Evolutionary conservation across 2,888 invertebrate genomes (phyloP).

Genomic region (Metopia argyrocephala): DNA sequence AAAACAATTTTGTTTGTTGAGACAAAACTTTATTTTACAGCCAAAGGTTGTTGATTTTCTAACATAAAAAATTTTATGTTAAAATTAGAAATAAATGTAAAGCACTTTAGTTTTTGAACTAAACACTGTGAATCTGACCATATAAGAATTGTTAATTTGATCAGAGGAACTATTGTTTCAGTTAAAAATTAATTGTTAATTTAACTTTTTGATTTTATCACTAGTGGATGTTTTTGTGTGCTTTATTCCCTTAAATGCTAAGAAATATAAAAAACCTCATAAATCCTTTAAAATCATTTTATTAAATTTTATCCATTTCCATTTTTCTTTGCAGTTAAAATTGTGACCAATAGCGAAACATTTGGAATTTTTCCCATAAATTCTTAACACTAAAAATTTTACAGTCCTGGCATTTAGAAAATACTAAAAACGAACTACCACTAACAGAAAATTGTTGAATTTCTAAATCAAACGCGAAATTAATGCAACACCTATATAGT

Average conservation of each 20-base stretch:
- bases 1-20: too few species aligned
- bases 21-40: not conserved
- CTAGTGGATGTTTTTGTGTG: too few species aligned
- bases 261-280: constrained; percentile 19
- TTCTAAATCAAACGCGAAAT: not conserved
- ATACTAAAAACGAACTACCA: not conserved
- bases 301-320: not conserved
- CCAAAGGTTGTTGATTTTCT: not conserved
- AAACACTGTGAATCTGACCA: too few species aligned
- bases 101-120: too few species aligned
- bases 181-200: too few species aligned
- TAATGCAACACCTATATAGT: not conserved
- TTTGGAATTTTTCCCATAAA: not conserved
- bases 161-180: too few species aligned
- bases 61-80: too few species aligned
- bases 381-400: constrained; percentile 5
- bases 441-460: not conserved
- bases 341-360: constrained; percentile 25
- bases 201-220: too few species aligned
- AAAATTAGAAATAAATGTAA: too few species aligned
- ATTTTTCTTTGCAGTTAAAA: constrained; percentile 30
- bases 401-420: not conserved
- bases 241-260: too few species aligned
- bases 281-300: not conserved
- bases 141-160: too few species aligned